These are phyloP conservation scores for Lepus townsendii DNA, from an alignment of 2,797 vertebrate species.

Conservation along the genomic window DNA sequence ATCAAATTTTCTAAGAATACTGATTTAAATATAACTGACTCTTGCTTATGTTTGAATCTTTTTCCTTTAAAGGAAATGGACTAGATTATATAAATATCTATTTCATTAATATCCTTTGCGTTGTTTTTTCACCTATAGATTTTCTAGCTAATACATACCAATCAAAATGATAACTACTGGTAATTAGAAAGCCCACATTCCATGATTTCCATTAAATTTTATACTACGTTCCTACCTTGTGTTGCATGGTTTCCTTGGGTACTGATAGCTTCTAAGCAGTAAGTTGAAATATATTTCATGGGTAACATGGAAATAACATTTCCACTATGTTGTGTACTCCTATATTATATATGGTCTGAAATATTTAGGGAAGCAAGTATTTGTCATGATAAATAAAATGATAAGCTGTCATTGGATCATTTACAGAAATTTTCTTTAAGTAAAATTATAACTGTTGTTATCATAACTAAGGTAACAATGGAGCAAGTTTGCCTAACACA, in stretches of 20 bases:
- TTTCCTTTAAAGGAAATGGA: not conserved
- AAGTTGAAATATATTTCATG: not conserved
- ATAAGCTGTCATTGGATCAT: not conserved
- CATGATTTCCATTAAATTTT: conserved; percentile 57
- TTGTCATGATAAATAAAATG: not conserved
- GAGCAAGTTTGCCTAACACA: not conserved
- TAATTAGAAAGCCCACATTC: conserved; percentile 60
- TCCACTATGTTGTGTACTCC: not conserved
- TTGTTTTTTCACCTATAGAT: conserved; percentile 5
- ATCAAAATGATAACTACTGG: conserved; percentile 8
- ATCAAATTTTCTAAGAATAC: not conserved
- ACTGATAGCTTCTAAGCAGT: not conserved
- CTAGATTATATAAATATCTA: not conserved
- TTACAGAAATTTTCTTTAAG: not conserved
- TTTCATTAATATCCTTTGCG: not conserved
- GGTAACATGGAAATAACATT: not conserved
- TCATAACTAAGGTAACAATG: not conserved
- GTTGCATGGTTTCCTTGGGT: not conserved
- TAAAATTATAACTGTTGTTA: conserved; percentile 5
- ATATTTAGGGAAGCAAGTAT: not conserved
- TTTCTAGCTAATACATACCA: conserved; percentile 49
- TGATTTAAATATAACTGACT: not conserved
- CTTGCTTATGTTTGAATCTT: not conserved
- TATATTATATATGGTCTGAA: conserved; percentile 21
- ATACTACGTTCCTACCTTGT: conserved; percentile 26